Conservation (phyloP, 2,888 invertebrate genomes). For the Lithophane leautieri region DNA sequence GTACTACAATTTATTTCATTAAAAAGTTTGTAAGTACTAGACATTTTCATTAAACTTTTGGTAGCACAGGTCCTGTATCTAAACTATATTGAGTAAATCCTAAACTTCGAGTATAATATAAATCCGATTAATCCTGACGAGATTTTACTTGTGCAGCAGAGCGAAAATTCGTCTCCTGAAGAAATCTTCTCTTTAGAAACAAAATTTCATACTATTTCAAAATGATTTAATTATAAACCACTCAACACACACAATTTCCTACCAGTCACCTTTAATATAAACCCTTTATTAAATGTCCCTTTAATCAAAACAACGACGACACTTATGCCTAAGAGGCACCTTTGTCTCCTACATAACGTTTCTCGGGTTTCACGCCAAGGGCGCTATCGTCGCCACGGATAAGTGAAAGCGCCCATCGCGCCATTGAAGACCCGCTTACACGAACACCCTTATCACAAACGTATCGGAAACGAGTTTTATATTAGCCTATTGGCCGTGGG, state of each 20-base stretch:
- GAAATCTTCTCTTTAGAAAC: not conserved
- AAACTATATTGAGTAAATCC: not conserved
- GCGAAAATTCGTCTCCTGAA: no score
- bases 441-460: conserved; percentile 69
- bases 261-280: conserved; percentile 14
- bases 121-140: not conserved
- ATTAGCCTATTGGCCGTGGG: conserved; percentile 57
- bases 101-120: conserved; percentile 7
- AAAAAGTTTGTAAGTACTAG: conserved; percentile 14
- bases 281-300: conserved; percentile 39
- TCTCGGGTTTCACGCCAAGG: conserved; percentile 62
- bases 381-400: conserved; percentile 68
- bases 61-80: not conserved
- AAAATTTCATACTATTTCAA: not conserved
- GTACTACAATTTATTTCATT: no score
- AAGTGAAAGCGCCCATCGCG: conserved; percentile 71
- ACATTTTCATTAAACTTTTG: conserved; percentile 36
- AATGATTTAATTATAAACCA: conserved; percentile 10
- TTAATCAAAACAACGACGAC: conserved; percentile 56
- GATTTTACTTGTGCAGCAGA: not conserved
- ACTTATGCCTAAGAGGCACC: conserved; percentile 58
- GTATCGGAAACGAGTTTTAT: conserved; percentile 67
- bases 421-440: conserved; percentile 69
- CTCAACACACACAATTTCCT: not conserved
- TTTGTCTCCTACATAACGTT: conserved; percentile 55